Evolutionary conservation across 1,140 invertebrate genomes (phyloP).

Genomic region (Caenorhabditis elegans): WBcel235 BX284604.4:8329001-8329500

Average conservation of each 20-base stretch:
- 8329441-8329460: not conserved
- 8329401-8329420: not conserved
- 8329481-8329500: too few relatives aligned
- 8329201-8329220: too few relatives aligned
- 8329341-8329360: not conserved
- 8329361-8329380: not conserved
- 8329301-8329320: constrained; percentile 3
- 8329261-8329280: not conserved
- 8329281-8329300: not conserved
- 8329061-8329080: too few relatives aligned
- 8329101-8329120: too few relatives aligned
- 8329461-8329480: constrained; percentile 3
- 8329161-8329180: too few relatives aligned
- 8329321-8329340: not conserved
- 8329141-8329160: too few relatives aligned
- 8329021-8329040: too few relatives aligned
- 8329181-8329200: too few relatives aligned
- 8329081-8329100: too few relatives aligned
- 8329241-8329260: not conserved
- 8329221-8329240: not conserved
- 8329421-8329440: not conserved
- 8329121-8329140: too few relatives aligned
- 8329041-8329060: too few relatives aligned
- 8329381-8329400: constrained; percentile 19
- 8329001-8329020: too few relatives aligned